Evolutionary conservation across 2,797 vertebrate genomes (phyloP).

Genomic region (Jordanella pulchra): DNA sequence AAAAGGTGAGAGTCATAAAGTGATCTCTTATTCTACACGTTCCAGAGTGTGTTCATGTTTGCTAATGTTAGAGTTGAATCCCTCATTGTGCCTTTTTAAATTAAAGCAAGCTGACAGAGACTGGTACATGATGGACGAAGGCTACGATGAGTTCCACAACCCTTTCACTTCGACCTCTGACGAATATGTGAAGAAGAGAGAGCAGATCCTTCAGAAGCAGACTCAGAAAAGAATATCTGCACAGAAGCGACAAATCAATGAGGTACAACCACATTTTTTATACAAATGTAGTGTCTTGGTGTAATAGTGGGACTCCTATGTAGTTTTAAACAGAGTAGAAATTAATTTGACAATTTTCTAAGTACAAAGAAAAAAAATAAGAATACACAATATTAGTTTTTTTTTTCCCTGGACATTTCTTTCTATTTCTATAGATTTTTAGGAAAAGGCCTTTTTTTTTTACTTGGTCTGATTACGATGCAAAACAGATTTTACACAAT

Average conservation of each 20-base stretch:
- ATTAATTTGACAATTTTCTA: neutral
- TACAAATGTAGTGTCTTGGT: neutral
- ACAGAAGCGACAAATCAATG: constrained; percentile 96
- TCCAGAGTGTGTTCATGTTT: neutral
- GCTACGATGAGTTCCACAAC: constrained; percentile 96
- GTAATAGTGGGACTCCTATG: neutral
- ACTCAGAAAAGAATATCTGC: constrained; percentile 97
- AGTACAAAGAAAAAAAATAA: neutral
- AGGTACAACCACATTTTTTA: constrained; percentile 76
- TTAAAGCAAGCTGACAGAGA: constrained; percentile 96
- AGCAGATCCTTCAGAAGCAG: constrained; percentile 96
- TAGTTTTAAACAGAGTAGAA: neutral
- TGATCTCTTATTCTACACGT: constrained; percentile 7
- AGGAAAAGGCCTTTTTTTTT: neutral
- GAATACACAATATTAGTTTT: neutral
- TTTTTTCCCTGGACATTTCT: neutral
- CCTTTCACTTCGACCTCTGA: constrained; percentile 92
- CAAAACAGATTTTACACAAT: neutral
- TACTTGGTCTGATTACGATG: neutral
- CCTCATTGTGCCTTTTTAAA: constrained; percentile 19
- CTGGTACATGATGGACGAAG: constrained; percentile 99
- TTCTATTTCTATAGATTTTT: too few relatives aligned
- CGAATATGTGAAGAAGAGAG: constrained; percentile 93
- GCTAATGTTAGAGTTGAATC: neutral
- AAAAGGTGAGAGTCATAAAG: constrained; percentile 81